Conservation (phyloP, 2,888 invertebrate genomes). For the Kryphioiulus occultus region DNA sequence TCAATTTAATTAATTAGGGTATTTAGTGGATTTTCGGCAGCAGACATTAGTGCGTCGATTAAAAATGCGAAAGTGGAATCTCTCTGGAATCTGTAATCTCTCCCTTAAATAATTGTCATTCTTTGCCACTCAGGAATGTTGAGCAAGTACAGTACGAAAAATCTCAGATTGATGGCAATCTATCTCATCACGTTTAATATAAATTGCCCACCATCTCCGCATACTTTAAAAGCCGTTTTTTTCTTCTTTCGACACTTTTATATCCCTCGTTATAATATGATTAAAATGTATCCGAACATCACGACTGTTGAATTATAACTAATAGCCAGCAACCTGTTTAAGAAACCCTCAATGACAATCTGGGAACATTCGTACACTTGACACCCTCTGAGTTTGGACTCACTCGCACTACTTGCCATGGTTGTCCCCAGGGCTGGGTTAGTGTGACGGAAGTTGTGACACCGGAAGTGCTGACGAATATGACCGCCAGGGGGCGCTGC, state of each 20-base stretch:
- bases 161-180: constrained; percentile 29
- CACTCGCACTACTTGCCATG: background rate
- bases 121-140: background rate
- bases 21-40: background rate
- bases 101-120: constrained; percentile 1
- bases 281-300: constrained; percentile 30
- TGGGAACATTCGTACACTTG: background rate
- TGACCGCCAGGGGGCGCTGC: background rate
- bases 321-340: background rate
- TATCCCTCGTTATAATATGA: constrained; percentile 26
- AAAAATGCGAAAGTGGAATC: background rate
- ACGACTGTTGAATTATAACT: constrained; percentile 19
- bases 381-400: background rate
- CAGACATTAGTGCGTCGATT: background rate
- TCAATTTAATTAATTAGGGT: background rate
- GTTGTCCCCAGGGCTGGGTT: background rate
- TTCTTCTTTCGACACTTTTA: background rate
- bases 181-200: constrained; percentile 10
- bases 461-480: too few relatives aligned
- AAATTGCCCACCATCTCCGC: background rate
- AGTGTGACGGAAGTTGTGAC: background rate
- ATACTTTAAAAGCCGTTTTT: background rate
- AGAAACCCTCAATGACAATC: background rate
- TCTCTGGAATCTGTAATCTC: background rate
- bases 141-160: constrained; percentile 19